phyloP scores from a whole-genome alignment of 2,888 invertebrate genomes.

The Ormyrus pomaceus region DNA sequence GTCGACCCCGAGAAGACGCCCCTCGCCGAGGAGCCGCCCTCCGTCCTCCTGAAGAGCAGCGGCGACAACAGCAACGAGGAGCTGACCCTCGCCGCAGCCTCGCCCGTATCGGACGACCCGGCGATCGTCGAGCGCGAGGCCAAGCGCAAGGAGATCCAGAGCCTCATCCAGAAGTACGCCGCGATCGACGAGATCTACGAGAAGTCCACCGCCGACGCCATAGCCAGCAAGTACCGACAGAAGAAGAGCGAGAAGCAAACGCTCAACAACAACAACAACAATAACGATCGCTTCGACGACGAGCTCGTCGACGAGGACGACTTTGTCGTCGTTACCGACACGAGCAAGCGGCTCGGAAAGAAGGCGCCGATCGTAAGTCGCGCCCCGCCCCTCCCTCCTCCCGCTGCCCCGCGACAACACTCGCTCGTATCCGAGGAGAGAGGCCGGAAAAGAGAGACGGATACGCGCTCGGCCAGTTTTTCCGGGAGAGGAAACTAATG shows the following conservation, averaged over 20 bases:
- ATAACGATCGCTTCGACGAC: constrained; percentile 25
- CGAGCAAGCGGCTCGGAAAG: constrained; percentile 18
- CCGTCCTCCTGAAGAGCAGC: constrained; percentile 61
- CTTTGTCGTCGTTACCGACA: constrained; percentile 32
- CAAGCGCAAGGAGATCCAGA: constrained; percentile 89
- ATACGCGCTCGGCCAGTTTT: too few relatives aligned
- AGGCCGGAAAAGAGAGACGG: too few relatives aligned
- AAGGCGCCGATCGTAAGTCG: constrained; percentile 51
- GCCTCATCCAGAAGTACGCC: constrained; percentile 88
- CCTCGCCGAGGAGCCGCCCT: constrained; percentile 58
- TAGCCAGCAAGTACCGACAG: constrained; percentile 72
- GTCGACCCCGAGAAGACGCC: constrained; percentile 75
- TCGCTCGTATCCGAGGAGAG: neutral
- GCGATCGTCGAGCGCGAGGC: constrained; percentile 85
- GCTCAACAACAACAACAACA: constrained; percentile 28
- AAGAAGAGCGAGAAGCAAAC: constrained; percentile 52
- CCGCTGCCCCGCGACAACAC: neutral
- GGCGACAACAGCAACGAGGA: constrained; percentile 75
- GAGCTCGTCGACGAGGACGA: constrained; percentile 50
- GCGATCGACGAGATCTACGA: constrained; percentile 85
- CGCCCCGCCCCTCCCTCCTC: neutral
- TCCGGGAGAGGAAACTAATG: too few relatives aligned
- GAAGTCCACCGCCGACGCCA: constrained; percentile 67
- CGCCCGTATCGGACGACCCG: constrained; percentile 76
- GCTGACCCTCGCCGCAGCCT: constrained; percentile 53